Evolutionary conservation across 2,888 invertebrate genomes (phyloP).

Genomic region (Entomobrya multifasciata): DNA sequence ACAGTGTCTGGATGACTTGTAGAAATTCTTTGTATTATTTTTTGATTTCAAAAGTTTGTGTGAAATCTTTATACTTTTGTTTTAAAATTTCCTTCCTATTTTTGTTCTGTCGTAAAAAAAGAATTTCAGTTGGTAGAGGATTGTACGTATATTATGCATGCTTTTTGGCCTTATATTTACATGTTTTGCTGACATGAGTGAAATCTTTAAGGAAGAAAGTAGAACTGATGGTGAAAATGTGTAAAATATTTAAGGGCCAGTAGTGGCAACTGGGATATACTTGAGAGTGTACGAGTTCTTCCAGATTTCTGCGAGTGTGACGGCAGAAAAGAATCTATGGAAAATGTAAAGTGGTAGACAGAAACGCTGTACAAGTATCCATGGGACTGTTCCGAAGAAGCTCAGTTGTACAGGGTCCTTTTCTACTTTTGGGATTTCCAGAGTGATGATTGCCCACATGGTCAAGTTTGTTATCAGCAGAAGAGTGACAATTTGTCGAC

Average conservation of each 20-base stretch:
- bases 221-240: background rate
- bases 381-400: conserved; percentile 95
- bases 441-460: conserved; percentile 97
- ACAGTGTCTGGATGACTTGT: conserved; percentile 57
- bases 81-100: background rate
- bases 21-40: conserved; percentile 24
- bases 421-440: conserved; percentile 95
- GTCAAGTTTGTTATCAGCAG: conserved; percentile 96
- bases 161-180: no score
- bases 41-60: background rate
- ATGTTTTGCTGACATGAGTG: background rate
- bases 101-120: background rate
- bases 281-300: conserved; percentile 91
- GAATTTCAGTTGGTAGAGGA: no score
- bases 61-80: background rate
- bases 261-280: conserved; percentile 80
- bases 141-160: no score
- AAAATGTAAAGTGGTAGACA: conserved; percentile 97
- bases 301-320: conserved; percentile 97
- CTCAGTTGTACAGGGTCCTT: conserved; percentile 90
- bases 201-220: background rate
- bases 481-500: conserved; percentile 97
- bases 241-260: conserved; percentile 77
- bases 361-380: conserved; percentile 95
- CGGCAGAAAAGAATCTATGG: conserved; percentile 97